Evolutionary conservation across 2,113 vertebrate species (phyloP).

Genomic region (Psilopsiagon aymara): DNA sequence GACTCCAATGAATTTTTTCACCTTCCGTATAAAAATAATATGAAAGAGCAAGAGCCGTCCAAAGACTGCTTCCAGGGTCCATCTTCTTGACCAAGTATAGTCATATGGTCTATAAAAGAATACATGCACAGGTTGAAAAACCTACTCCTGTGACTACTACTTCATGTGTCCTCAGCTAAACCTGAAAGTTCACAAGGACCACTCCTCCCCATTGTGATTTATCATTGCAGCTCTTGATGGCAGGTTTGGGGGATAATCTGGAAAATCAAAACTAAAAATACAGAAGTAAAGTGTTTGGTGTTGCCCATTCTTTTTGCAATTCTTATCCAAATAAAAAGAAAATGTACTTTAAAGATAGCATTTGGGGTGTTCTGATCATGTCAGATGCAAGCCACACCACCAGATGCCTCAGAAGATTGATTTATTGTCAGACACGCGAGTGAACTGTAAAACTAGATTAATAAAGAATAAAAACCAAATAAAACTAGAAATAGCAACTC

Average conservation of each 20-base stretch:
- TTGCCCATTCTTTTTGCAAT: neutral
- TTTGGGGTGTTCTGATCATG: neutral
- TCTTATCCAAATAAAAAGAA: neutral
- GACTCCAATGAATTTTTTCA: neutral
- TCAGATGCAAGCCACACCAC: neutral
- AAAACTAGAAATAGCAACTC: neutral
- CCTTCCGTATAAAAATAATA: neutral
- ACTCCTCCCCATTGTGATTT: neutral
- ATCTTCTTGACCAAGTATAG: neutral
- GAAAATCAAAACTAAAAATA: neutral
- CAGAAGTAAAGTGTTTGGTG: neutral
- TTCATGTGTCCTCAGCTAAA: neutral
- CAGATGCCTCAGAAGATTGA: neutral
- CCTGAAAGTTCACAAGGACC: neutral
- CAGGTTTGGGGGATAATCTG: neutral
- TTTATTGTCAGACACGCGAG: neutral
- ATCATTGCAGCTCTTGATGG: neutral
- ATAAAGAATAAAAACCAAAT: neutral
- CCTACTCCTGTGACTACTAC: neutral
- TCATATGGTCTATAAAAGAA: neutral
- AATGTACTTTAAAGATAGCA: neutral
- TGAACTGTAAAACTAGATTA: neutral
- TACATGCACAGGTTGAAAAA: neutral
- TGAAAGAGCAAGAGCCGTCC: neutral
- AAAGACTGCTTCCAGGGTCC: neutral